Base-by-base conservation (phyloP, 53 echinoderm and acorn worm genomes). In the Echinarachnius parma region DNA sequence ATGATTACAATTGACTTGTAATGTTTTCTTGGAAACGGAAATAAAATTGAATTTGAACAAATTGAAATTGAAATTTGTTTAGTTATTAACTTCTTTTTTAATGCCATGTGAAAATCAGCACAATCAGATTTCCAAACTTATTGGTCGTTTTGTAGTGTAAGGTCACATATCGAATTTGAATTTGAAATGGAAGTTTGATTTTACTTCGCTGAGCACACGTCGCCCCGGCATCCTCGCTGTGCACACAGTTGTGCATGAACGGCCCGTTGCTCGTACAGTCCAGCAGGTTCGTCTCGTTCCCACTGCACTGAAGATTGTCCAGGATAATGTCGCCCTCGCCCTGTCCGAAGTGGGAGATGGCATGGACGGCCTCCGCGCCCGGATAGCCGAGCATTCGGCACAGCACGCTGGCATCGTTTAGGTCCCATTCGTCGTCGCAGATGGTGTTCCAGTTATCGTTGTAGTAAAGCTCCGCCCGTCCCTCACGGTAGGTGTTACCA, bases 231-330 rank as follows among this genome's bases (percentile, higher is more conserved):
- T 62, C 62, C 25, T 62, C 62, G 30, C 13, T 13, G 13, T 62
- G 62, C 1, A n/a, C 44, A 37, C 77, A 76, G 16, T 55, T 47
- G 8, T 60, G 39, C 31, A 18, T 10, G 3, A 24, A 27, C 20
- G 47, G 18, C 2, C 9, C 31, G 33, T 20, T 28, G 26, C 36
- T 33, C 9, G 23, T 4, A 34, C 77, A 76, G 10, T 39, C 45
- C 48, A 61, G 39, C 11, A 76, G 18, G 48, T 46, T 60, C 23
- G 48, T 27, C 21, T 76, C 77, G 3, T 48, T 39, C 19, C 77
- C 77, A 46, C 5, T 16, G 33, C 77, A 76, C 3, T 45, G 27
- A 7, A 76, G 28, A 13, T 76, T 34, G 29, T 62, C 62, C 13
- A 62, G 42, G 15, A 62, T 25, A 25, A 62, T 62, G 9, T 23